Percentiles rank a stretch among this genome's conserved stretches.
Conservation (phyloP, 1,140 invertebrate genomes). For the Procambarus clarkii region DNA sequence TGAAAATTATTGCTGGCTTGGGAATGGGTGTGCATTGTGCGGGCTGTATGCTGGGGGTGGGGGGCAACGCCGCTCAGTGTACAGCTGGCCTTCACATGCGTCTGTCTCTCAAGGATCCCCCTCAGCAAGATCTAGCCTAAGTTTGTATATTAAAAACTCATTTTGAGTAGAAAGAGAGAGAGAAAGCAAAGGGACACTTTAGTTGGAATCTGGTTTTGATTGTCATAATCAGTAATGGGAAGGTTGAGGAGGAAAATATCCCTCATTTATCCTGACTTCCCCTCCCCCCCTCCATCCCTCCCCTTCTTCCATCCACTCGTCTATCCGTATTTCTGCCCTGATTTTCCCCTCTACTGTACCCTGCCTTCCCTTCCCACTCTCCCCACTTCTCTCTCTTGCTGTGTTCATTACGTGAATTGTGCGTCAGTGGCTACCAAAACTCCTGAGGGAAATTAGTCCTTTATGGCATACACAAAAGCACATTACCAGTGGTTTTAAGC, state of each 20-base stretch:
- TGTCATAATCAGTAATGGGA: neutral
- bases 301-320: neutral
- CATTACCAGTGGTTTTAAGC: conserved; percentile 3
- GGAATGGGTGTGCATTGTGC: conserved; percentile 22
- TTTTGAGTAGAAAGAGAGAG: no score
- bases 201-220: no score
- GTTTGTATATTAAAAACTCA: no score
- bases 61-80: no score
- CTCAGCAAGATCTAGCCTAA: no score
- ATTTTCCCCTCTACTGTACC: neutral
- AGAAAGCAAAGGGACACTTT: no score
- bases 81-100: no score
- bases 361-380: neutral
- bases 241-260: neutral
- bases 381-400: conserved; percentile 11
- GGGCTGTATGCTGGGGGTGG: neutral
- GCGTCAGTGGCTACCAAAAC: conserved; percentile 52
- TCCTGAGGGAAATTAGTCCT: conserved; percentile 52
- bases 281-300: neutral
- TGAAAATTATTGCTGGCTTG: conserved; percentile 38
- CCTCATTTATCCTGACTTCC: no score
- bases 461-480: conserved; percentile 29
- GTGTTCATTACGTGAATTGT: conserved; percentile 60
- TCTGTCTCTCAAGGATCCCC: no score
- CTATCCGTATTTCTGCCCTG: neutral